These are phyloP conservation scores for Clivina fossor DNA, from an alignment of 2,888 invertebrate genomes.

Conservation along the genomic window DNA sequence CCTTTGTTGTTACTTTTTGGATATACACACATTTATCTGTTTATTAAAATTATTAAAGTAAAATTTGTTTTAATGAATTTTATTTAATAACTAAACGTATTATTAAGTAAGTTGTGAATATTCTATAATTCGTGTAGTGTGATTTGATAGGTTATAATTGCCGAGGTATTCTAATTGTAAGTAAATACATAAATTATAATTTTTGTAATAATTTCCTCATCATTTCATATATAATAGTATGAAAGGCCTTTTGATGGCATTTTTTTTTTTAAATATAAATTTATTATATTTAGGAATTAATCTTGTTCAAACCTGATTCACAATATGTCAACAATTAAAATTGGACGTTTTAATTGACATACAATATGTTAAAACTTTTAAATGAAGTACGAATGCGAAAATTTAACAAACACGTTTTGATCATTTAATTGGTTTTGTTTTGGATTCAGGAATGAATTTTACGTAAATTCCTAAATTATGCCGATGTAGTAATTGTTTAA, in stretches of 20 bases:
- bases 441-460: slow-evolving; percentile 30
- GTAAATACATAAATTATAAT: slow-evolving; percentile 29
- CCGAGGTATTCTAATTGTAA: slow-evolving; percentile 25
- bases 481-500: slow-evolving; percentile 24
- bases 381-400: slow-evolving; percentile 13
- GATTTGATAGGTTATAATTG: slow-evolving; percentile 26
- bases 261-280: slow-evolving; percentile 30
- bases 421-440: too few relatives aligned
- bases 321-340: slow-evolving; percentile 31
- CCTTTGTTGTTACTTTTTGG: slow-evolving; percentile 21
- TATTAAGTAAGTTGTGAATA: slow-evolving; percentile 22
- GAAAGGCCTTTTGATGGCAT: slow-evolving; percentile 34
- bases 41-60: slow-evolving; percentile 29
- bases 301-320: slow-evolving; percentile 32
- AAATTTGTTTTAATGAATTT: slow-evolving; percentile 21
- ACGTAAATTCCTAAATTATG: slow-evolving; percentile 27
- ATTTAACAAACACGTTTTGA: too few relatives aligned
- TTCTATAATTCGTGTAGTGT: slow-evolving; percentile 29
- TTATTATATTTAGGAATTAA: slow-evolving; percentile 33
- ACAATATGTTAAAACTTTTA: slow-evolving; percentile 26
- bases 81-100: slow-evolving; percentile 20
- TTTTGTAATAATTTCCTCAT: slow-evolving; percentile 26
- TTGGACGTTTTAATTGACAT: slow-evolving; percentile 53
- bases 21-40: slow-evolving; percentile 28
- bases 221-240: slow-evolving; percentile 27